Evolutionary conservation across 2,113 vertebrate species (phyloP).

Genomic region (Sander vitreus): DNA sequence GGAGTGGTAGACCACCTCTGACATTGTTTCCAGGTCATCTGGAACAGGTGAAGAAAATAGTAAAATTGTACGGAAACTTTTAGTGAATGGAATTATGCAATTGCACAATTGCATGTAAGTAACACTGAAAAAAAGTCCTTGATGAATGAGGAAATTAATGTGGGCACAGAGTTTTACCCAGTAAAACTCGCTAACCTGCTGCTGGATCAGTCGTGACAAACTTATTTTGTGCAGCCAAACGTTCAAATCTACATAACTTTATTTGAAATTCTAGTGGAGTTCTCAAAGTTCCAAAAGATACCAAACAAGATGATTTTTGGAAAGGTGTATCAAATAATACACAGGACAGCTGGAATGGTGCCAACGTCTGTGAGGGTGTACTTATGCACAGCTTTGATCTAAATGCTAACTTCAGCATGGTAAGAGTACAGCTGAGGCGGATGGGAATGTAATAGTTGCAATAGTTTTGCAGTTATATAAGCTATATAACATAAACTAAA

Average conservation of each 20-base stretch:
- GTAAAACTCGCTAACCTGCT: not conserved
- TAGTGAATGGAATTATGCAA: not conserved
- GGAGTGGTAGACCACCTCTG: slow-evolving; percentile 65
- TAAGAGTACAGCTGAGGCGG: not conserved
- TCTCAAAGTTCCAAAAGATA: too few relatives aligned
- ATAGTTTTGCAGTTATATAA: not conserved
- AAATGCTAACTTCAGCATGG: not conserved
- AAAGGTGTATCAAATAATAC: too few relatives aligned
- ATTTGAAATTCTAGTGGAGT: too few relatives aligned
- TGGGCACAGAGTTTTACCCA: not conserved
- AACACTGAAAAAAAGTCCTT: not conserved
- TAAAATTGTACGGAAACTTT: not conserved
- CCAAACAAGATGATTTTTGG: too few relatives aligned
- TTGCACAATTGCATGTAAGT: not conserved
- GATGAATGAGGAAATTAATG: not conserved
- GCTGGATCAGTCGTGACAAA: not conserved
- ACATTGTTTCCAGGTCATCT: slow-evolving; percentile 74
- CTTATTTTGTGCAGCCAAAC: not conserved
- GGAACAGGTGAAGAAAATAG: not conserved
- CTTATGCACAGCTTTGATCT: too few relatives aligned
- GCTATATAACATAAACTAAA: too few relatives aligned
- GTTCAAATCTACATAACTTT: too few relatives aligned
- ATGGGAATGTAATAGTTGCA: not conserved
- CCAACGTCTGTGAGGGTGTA: too few relatives aligned
- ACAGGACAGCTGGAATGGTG: too few relatives aligned